A percentile compares a stretch with the other conserved stretches of the same genome.
phyloP scores from a whole-genome alignment of 1,140 invertebrate species.

The Agrypnia vestita region DNA sequence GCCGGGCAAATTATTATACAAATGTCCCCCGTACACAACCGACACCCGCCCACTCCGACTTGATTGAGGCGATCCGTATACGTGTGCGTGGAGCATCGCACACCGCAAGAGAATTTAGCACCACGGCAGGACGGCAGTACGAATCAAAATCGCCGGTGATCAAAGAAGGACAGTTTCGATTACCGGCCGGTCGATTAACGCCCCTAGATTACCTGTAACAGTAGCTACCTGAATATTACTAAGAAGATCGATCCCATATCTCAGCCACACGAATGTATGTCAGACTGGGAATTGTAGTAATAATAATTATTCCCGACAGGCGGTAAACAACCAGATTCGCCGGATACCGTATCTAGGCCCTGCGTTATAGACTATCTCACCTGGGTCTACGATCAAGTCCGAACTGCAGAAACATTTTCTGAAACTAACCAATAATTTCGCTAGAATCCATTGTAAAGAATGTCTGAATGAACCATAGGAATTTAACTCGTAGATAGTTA shows the following conservation, averaged over 20 bases:
- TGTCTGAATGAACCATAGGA: too few species aligned
- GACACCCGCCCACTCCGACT: constrained; percentile 43
- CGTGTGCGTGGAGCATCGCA: not conserved
- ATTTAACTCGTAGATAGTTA: too few species aligned
- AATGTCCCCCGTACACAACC: constrained; percentile 47
- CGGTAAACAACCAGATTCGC: too few species aligned
- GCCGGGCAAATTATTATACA: constrained; percentile 42
- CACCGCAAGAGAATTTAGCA: constrained; percentile 11
- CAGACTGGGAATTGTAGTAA: not conserved
- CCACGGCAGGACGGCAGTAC: not conserved
- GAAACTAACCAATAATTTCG: too few species aligned
- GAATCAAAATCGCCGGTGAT: constrained; percentile 25
- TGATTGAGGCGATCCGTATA: constrained; percentile 43
- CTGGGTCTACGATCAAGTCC: too few species aligned
- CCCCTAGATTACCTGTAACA: constrained; percentile 1
- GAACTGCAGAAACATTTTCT: too few species aligned
- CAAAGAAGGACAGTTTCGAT: not conserved
- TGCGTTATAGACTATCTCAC: too few species aligned
- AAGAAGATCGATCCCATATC: constrained; percentile 10
- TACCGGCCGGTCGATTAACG: constrained; percentile 9
- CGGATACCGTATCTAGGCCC: too few species aligned
- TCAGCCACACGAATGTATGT: not conserved
- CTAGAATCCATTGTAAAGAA: too few species aligned
- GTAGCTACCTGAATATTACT: not conserved
- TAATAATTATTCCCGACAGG: not conserved